Evolutionary conservation across 2,797 vertebrate genomes (phyloP).

Genomic region (Myotis daubentonii): DNA sequence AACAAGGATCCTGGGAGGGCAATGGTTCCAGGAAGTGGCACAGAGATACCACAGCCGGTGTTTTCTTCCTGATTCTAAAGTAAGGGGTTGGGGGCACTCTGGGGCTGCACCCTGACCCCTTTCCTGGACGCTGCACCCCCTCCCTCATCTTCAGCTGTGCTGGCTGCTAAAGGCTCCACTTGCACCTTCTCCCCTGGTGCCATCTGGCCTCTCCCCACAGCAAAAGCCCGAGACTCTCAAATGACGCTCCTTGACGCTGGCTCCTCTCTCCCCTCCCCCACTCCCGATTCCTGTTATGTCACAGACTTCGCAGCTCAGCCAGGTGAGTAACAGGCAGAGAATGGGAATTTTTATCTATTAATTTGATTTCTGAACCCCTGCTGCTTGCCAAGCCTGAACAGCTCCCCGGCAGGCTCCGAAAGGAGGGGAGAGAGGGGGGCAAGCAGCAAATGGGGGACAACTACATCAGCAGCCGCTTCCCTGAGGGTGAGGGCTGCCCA

Average conservation of each 20-base stretch:
- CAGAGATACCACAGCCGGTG: rapidly evolving
- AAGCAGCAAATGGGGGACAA: neutral
- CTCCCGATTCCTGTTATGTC: neutral
- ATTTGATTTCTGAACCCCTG: constrained; percentile 39
- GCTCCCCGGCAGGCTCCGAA: neutral
- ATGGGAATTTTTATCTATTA: constrained; percentile 34
- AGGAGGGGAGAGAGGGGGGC: neutral
- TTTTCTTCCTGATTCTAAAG: neutral
- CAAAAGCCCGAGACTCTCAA: neutral
- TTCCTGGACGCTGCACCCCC: neutral
- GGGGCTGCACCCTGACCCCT: neutral
- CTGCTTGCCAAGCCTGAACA: neutral
- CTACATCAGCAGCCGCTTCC: rapidly evolving
- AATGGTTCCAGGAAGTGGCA: neutral
- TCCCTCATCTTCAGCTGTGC: neutral
- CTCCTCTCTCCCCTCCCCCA: rapidly evolving
- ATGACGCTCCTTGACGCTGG: neutral
- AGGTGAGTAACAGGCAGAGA: neutral
- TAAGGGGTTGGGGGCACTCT: neutral
- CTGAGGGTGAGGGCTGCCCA: neutral
- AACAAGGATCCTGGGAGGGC: neutral
- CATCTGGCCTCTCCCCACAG: neutral
- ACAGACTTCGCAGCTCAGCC: neutral
- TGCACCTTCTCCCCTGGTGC: neutral
- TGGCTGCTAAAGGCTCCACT: neutral